Conservation (phyloP, 2,888 invertebrate genomes). For the Halictus ligatus region DNA sequence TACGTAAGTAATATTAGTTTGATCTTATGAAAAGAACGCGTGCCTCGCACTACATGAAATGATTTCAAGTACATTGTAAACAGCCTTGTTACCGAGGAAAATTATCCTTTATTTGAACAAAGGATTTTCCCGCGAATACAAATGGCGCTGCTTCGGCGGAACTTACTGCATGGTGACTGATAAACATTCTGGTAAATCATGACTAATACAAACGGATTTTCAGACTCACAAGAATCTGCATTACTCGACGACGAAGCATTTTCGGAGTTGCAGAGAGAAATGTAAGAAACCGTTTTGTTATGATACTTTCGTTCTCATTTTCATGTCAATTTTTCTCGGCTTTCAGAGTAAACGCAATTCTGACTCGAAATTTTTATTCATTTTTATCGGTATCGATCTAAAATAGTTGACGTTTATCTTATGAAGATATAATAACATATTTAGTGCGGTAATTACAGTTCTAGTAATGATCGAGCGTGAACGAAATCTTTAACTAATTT, state of each 20-base stretch:
- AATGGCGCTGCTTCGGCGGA: constrained; percentile 38
- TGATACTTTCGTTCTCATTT: background rate
- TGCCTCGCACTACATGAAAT: background rate
- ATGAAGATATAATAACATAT: background rate
- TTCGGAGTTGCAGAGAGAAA: constrained; percentile 48
- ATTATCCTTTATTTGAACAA: constrained; percentile 51
- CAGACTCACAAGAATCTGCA: constrained; percentile 69
- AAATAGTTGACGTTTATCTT: background rate
- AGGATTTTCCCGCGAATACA: constrained; percentile 41
- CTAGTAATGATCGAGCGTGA: background rate
- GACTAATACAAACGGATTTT: constrained; percentile 60
- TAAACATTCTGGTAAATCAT: constrained; percentile 39
- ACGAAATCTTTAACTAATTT: background rate
- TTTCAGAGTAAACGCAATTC: background rate
- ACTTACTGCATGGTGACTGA: background rate
- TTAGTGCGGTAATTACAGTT: background rate
- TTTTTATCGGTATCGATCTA: background rate
- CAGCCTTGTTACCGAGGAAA: constrained; percentile 4
- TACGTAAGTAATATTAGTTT: too few species aligned
- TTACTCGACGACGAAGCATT: constrained; percentile 64
- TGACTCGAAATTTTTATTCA: background rate
- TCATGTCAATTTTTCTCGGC: background rate
- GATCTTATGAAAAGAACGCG: too few species aligned
- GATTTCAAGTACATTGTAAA: background rate
- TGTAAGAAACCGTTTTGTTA: constrained; percentile 53